Evolutionary conservation across 2,888 invertebrate species (phyloP), one percentile per base, ranked within the genome.

Genomic region (Chymomyza fuscimana): DNA sequence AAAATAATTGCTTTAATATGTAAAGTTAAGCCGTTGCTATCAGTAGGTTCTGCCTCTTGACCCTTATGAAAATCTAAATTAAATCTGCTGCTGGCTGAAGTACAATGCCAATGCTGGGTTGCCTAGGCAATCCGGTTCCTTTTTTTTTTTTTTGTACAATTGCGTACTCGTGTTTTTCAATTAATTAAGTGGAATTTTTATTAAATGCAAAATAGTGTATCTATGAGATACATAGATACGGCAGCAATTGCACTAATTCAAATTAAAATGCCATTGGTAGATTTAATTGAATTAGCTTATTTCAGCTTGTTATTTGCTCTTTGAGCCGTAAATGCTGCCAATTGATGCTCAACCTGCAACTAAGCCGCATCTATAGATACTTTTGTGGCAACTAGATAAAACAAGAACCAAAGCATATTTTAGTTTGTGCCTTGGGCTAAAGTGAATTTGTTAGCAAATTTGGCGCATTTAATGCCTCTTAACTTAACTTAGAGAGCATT

Each of bases 131-230:
- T 80, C 81, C 63, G 83, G 80, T 81, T 58, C 22, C n/a, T 1
- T 22, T 59, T 29, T 19, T 32, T 32, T 59, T 25, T 72, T 77
- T 67, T 70, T 61, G 16, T 64, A 59, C 64, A 19, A 62, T 69
- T 54, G 10, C 12, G 40, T 12, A 22, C 19, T 54, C 19, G 54
- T 54, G 40, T 46, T 46, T 12, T 54, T 22, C 22, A 70, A 54
- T 73, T 83, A 83, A 83, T 86, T 83, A 83, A 71, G 80, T 78
- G 78, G 78, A 78, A 83, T 77, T 76, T 78, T 74, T 76, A 81
- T 70, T 74, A 72, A 74, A 77, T 75, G 40, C 40, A 46, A 32
- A 32, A 32, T 32, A 32, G 32, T 56, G 16, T 59, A 70, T 46
- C 40, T 46, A 46, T 46, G 40, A 46, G 12, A 46, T 46, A 46